Conservation (phyloP, 2,888 invertebrate genomes). For the Elgonia sp. region DNA sequence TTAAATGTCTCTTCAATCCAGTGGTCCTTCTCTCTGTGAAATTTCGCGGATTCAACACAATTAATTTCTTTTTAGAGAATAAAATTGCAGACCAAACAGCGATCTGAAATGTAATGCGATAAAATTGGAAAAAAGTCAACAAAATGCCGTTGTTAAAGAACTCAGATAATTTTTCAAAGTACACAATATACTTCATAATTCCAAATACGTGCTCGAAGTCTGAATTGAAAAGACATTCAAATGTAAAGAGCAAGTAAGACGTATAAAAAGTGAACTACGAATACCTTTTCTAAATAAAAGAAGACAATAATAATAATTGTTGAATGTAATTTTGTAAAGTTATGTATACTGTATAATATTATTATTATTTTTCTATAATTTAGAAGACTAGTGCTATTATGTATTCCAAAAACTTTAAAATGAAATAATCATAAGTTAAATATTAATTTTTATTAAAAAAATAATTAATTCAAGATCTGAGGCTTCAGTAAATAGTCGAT, state of each 20-base stretch:
- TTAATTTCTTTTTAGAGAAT: constrained; percentile 37
- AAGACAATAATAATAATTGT: no score
- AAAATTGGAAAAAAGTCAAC: constrained; percentile 47
- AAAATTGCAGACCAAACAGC: constrained; percentile 42
- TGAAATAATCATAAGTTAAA: no score
- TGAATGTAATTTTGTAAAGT: no score
- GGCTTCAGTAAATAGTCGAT: no score
- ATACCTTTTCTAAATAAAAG: no score
- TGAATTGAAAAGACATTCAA: constrained; percentile 69
- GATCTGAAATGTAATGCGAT: constrained; percentile 35
- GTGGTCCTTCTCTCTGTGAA: neutral
- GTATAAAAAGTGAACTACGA: no score
- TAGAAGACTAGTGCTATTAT: no score
- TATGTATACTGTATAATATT: no score
- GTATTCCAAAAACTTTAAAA: no score
- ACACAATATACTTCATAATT: constrained; percentile 64
- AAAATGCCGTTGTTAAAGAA: constrained; percentile 58
- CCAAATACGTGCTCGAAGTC: constrained; percentile 64
- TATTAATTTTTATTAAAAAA: no score
- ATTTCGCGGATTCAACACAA: constrained; percentile 45
- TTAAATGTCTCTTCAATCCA: constrained; percentile 15
- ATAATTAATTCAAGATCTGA: no score
- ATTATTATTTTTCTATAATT: no score
- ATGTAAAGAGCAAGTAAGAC: constrained; percentile 79
- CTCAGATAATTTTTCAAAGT: constrained; percentile 66